These are phyloP conservation scores for Xylota sylvarum DNA, from an alignment of 2,888 invertebrate species.

Conservation along the genomic window DNA sequence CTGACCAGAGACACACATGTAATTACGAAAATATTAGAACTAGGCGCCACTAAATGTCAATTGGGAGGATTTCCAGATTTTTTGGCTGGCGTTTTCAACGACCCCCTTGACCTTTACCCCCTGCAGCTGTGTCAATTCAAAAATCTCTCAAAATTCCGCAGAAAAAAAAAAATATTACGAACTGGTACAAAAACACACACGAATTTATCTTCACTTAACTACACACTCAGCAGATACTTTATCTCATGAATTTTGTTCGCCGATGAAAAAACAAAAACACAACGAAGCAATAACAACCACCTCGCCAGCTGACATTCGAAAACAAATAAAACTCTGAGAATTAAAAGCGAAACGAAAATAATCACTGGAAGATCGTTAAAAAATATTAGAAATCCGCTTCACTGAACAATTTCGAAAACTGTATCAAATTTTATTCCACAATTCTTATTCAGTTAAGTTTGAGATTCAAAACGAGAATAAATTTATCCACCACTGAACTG, in stretches of 20 bases:
- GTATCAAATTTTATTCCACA: constrained; percentile 1
- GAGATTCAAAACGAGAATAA: not conserved
- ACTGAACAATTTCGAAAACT: not conserved
- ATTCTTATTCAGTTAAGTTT: not conserved
- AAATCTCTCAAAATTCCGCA: not conserved
- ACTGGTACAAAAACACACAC: not conserved
- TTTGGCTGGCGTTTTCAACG: not conserved
- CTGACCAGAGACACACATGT: constrained; percentile 24
- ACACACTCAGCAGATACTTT: constrained; percentile 50
- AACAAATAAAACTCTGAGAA: constrained; percentile 55
- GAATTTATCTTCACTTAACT: constrained; percentile 8
- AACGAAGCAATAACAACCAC: constrained; percentile 63
- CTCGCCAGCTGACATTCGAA: constrained; percentile 48
- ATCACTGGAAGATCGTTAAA: constrained; percentile 22
- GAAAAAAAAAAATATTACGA: not conserved
- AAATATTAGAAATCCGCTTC: not conserved
- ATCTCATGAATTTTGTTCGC: constrained; percentile 11
- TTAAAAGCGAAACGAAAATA: constrained; percentile 46
- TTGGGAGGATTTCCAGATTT: constrained; percentile 8
- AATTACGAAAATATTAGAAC: constrained; percentile 24
- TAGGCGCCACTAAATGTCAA: constrained; percentile 31
- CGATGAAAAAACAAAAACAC: constrained; percentile 36
- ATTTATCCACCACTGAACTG: not conserved
- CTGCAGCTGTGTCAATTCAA: not conserved
- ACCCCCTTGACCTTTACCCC: constrained; percentile 8